Evolutionary conservation across 2,113 vertebrate genomes (phyloP).

Genomic region (Catharus minimus): DNA sequence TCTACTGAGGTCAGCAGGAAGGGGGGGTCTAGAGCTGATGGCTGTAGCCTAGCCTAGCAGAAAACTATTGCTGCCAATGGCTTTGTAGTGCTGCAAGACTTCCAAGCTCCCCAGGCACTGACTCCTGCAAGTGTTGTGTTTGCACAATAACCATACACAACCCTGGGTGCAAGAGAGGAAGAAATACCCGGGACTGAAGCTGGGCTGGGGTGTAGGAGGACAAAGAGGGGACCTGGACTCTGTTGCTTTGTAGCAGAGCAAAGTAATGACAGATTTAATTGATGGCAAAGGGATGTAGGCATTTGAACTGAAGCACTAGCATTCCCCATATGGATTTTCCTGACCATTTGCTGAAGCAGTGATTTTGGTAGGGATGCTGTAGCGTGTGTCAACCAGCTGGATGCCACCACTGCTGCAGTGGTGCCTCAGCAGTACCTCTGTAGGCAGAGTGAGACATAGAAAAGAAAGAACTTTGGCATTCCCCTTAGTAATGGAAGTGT

Average conservation of each 20-base stretch:
- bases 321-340: neutral
- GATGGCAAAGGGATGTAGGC: neutral
- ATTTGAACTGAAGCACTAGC: neutral
- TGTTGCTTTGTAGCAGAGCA: neutral
- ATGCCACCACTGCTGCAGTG: neutral
- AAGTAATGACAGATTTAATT: neutral
- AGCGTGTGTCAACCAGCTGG: neutral
- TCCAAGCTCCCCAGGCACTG: accelerated
- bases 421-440: neutral
- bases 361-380: neutral
- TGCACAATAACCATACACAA: accelerated
- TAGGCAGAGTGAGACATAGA: neutral
- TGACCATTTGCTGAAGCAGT: neutral
- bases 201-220: neutral
- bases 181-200: neutral
- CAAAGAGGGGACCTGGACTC: neutral
- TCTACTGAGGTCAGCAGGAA: neutral
- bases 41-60: neutral
- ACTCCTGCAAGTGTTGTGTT: neutral
- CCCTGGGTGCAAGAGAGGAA: neutral
- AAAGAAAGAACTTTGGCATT: neutral
- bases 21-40: neutral
- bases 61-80: neutral
- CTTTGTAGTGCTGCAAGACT: neutral
- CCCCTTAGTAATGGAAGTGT: neutral